These are phyloP conservation scores for Parnassius glacialis DNA, from an alignment of 2,888 invertebrate genomes.

Conservation along the genomic window DNA sequence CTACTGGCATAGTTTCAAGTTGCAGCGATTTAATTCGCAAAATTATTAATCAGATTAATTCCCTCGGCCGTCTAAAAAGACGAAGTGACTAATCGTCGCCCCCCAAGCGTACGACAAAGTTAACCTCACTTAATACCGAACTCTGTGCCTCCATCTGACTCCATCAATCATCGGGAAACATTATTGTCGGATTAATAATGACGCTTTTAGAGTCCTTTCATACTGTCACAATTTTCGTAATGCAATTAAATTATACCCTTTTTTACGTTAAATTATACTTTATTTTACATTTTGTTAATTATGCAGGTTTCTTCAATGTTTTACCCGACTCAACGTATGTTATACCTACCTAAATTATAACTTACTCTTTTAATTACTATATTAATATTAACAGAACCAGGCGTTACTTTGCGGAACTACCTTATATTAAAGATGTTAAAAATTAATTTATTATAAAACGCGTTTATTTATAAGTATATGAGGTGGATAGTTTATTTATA, in stretches of 20 bases:
- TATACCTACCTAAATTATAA: too few species aligned
- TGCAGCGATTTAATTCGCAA: conserved; percentile 27
- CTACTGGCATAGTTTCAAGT: too few species aligned
- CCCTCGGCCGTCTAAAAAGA: conserved; percentile 10
- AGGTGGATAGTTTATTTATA: too few species aligned
- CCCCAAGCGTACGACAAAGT: conserved; percentile 26
- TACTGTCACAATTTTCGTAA: conserved; percentile 1
- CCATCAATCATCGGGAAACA: conserved; percentile 67
- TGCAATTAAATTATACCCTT: neutral
- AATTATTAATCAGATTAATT: conserved; percentile 27
- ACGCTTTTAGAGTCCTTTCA: conserved; percentile 40
- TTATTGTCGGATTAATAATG: conserved; percentile 68
- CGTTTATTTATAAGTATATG: too few species aligned
- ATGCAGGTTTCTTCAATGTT: too few species aligned
- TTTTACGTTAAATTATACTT: neutral
- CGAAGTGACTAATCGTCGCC: conserved; percentile 23
- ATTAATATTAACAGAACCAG: too few species aligned
- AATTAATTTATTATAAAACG: too few species aligned
- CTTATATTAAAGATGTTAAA: too few species aligned
- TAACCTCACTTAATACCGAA: conserved; percentile 46
- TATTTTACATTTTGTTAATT: too few species aligned
- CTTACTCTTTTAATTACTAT: too few species aligned
- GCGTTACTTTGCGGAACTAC: too few species aligned
- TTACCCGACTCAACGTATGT: too few species aligned
- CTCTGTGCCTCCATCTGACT: conserved; percentile 45